Base-by-base conservation (phyloP, 30 jellyfish, hydroid and myxozoan genomes). In the Clytia hemisphaerica region DNA sequence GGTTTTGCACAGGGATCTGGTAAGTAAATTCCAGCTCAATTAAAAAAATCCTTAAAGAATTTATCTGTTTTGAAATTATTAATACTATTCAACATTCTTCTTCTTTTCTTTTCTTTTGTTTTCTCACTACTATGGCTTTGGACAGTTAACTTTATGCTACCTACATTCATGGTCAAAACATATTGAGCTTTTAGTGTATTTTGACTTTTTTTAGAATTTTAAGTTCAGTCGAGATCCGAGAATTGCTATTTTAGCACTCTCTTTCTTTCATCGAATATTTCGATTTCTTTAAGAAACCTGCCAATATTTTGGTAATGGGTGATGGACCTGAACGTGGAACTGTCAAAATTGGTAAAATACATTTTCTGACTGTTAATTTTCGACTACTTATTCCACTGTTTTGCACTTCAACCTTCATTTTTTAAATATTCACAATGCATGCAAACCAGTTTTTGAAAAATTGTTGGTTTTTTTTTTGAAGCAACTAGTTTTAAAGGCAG, bases 1-100 rank as follows among this genome's bases (percentile, higher is more conserved):
- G 96, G 96, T 86, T 21, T 66, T 86, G 29, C 96, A 86, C 44
- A 61, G 96, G 26, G 96, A 86, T 67, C 66, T 86, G 92, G 96
- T 86, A 71, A 12, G 85, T 70, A 27, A 19, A 16, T 37, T 67
- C 21, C 46, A 33, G 14, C 40, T 37, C 40, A 21, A 34, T 27
- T 27, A 29, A 34, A 14, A 19, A 75, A 19, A 16, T 46, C 14
- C 36, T 6, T 35, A 22, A 35, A 0, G 4, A 47, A 6, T 49
- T 45, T 68, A 3, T 60, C 26, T 60, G 73, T 53, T n/a, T 42
- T 42, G 12, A 10, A 42, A 10, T n/a, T 10, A 42, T 42, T 42
- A 42, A 42, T 42, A 42, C 12, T 10, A 42, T 42, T 10, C 53
- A 48, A 48, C 21, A n/a, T n/a, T n/a, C n/a, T n/a, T n/a, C n/a